Conservation (phyloP, 2,888 invertebrate species). For the Esperia sulphurella region DNA sequence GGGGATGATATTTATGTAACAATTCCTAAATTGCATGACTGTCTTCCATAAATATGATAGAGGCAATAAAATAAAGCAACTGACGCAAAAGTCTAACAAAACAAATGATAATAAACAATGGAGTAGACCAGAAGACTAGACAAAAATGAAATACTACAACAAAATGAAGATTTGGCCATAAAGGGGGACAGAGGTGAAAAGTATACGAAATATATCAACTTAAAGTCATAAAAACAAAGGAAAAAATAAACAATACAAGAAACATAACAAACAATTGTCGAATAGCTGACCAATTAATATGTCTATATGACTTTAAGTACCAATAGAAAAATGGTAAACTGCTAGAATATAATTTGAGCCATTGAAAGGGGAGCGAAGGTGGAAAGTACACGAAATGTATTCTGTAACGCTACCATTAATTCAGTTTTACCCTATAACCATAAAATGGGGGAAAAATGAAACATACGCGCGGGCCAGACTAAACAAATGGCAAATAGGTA, state of each 20-base stretch:
- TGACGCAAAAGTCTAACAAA: background rate
- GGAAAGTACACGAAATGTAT: background rate
- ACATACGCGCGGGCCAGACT: background rate
- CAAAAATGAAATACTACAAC: background rate
- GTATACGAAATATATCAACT: too few relatives aligned
- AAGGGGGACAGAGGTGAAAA: too few relatives aligned
- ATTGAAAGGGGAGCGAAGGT: background rate
- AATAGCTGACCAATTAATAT: background rate
- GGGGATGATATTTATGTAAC: background rate
- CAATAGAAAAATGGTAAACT: background rate
- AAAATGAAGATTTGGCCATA: background rate
- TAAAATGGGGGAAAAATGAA: conserved; percentile 3
- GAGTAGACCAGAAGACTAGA: background rate
- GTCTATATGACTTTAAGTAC: background rate
- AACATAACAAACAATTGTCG: background rate
- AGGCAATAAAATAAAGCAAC: too few relatives aligned
- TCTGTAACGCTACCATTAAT: background rate
- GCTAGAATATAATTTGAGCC: background rate
- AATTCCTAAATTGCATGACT: too few relatives aligned
- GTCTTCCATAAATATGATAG: too few relatives aligned
- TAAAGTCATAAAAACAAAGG: too few relatives aligned
- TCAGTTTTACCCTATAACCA: background rate
- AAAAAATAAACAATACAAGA: too few relatives aligned
- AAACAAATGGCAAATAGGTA: background rate
- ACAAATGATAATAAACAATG: background rate